A percentile compares a stretch with the other conserved stretches of the same genome.
Conservation (phyloP, 2,888 invertebrate genomes). For the Seladonia tumulorum region DNA sequence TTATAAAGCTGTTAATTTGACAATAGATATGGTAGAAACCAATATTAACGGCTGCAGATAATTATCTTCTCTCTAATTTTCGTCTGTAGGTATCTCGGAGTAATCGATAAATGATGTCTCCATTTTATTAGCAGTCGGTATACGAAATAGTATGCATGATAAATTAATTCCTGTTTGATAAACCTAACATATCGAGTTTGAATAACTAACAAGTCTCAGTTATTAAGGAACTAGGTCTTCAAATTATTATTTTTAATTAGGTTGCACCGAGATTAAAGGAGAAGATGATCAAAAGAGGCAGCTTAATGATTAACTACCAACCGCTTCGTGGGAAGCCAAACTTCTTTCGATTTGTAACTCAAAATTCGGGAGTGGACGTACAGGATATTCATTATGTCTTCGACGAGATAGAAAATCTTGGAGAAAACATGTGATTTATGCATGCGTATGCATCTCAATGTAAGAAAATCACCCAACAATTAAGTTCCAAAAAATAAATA, state of each 20-base stretch:
- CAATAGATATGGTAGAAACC: conserved; percentile 3
- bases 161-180: background rate
- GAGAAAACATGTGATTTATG: conserved; percentile 70
- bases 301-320: conserved; percentile 89
- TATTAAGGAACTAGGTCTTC: background rate
- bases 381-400: conserved; percentile 87
- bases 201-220: background rate
- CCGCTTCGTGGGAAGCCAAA: conserved; percentile 87
- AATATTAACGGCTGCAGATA: background rate
- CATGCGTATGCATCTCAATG: background rate
- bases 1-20: background rate
- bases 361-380: conserved; percentile 86
- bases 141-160: too few species aligned
- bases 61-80: background rate
- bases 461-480: background rate
- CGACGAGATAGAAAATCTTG: conserved; percentile 87
- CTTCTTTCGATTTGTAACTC: conserved; percentile 88
- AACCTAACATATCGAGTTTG: background rate
- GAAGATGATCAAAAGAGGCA: conserved; percentile 88
- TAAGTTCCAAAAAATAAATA: background rate
- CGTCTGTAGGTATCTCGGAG: background rate
- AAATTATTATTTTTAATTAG: conserved; percentile 77
- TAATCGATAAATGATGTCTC: background rate
- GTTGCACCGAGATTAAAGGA: conserved; percentile 89
- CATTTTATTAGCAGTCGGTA: background rate